Percentiles rank a stretch among this genome's conserved stretches.
Evolutionary conservation across 1,140 invertebrate species (phyloP).

Genomic region (Trichoplusia ni): DNA sequence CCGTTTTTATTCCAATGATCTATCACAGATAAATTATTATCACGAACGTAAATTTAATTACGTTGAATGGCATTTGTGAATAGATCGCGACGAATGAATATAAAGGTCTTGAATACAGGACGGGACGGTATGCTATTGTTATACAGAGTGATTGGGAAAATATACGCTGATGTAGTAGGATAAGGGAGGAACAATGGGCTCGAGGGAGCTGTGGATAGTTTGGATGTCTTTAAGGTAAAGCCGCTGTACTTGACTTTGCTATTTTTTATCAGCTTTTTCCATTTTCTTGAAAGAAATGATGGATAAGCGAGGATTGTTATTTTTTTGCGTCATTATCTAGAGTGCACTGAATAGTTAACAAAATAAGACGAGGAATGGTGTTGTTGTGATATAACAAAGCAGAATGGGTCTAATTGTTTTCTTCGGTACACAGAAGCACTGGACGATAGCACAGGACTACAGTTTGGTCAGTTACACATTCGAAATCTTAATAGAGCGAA

Average conservation of each 20-base stretch:
- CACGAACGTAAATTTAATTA: constrained; percentile 4
- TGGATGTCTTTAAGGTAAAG: constrained; percentile 1
- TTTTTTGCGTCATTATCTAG: too few relatives aligned
- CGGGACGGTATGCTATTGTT: neutral
- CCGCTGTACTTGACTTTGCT: neutral
- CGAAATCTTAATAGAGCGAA: too few relatives aligned
- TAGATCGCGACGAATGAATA: neutral
- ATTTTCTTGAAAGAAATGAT: too few relatives aligned
- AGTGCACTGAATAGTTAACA: too few relatives aligned
- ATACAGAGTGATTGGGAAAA: neutral
- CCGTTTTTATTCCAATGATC: too few relatives aligned
- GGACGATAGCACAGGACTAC: too few relatives aligned
- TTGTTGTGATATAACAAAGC: too few relatives aligned
- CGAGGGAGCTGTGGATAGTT: neutral
- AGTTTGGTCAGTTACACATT: too few relatives aligned
- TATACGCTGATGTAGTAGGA: neutral
- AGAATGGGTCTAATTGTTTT: too few relatives aligned
- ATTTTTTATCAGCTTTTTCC: neutral
- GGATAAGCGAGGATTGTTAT: too few relatives aligned
- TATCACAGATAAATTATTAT: constrained; percentile 21
- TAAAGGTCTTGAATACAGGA: neutral
- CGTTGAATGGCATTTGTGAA: neutral
- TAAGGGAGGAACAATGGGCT: neutral
- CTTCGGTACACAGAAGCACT: too few relatives aligned
- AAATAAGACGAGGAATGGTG: too few relatives aligned